Evolutionary conservation across 2,888 invertebrate species (phyloP), one percentile per base, ranked within the genome.

Genomic region (Tiliacea citrago): DNA sequence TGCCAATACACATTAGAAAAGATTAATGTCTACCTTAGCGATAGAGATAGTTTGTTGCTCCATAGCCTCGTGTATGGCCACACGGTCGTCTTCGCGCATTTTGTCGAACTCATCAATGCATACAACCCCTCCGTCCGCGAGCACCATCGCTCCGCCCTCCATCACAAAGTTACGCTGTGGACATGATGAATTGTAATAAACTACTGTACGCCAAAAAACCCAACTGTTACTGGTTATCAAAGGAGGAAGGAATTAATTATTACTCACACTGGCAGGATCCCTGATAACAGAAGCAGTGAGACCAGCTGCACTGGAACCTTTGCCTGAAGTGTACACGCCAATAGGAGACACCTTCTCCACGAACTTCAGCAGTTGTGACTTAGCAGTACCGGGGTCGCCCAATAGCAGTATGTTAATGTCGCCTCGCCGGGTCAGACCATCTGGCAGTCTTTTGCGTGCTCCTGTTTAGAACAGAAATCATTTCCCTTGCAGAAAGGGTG

Each of bases 91-190:
- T 94, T 99, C 99, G 72, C 99, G 97, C 99, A 99, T 99, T 97
- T 99, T 99, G 95, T 99, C 99, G 94, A 99, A 99, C 95, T 99
- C 99, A 94, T 99, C 99, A 92, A 99, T 99, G 93, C 99, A 99
- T 1, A 99, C 99, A 2, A 99, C 99, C 47, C 99, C 99, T 7
- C 99, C 99, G 95, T 99, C 99, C 0, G 99, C 99, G 55, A 99
- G 96, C 42, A 99, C 99, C 99, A 99, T 99, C 1, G 99, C 99
- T 16, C 99, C 99, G 18, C 99, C 99, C 96, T 99, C 99, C 98
- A 99, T 99, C 8, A 99, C 98, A 94, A 99, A 99, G 94, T 99
- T 99, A 62, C 99, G 97, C 98, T 99, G 91, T 21, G 92, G 7
- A 51, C 0, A 62, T 72, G 0, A 68, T 29, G 7, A 42, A 45